These are phyloP conservation scores for Schlechtendalia chinensis DNA, from an alignment of 1,140 invertebrate genomes.

Conservation along the genomic window DNA sequence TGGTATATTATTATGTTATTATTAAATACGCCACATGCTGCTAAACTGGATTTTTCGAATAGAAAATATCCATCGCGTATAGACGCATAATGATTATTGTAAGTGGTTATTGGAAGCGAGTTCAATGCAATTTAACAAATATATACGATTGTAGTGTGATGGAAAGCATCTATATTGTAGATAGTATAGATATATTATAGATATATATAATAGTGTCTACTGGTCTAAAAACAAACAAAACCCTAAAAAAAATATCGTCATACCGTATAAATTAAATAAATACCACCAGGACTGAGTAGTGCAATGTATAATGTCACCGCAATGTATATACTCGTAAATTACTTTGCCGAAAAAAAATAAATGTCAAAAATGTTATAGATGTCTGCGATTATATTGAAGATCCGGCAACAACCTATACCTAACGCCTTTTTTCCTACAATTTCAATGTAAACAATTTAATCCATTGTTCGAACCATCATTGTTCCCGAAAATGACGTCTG, in stretches of 20 bases:
- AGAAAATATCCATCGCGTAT: neutral
- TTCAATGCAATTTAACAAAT: neutral
- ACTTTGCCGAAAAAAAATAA: neutral
- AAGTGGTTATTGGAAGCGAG: neutral
- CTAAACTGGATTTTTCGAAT: neutral
- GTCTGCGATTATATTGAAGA: neutral
- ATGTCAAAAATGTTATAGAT: neutral
- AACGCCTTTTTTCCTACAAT: neutral
- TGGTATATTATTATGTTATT: constrained; percentile 15
- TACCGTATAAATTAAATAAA: constrained; percentile 17
- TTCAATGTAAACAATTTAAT: constrained; percentile 27
- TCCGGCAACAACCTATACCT: no score
- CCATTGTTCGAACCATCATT: constrained; percentile 13
- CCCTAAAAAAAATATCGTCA: neutral
- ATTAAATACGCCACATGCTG: neutral
- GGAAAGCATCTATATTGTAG: neutral
- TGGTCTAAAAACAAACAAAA: neutral
- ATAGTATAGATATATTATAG: no score
- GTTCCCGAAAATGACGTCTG: neutral
- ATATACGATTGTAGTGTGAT: neutral
- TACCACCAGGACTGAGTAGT: no score
- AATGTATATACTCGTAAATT: neutral
- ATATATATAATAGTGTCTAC: neutral
- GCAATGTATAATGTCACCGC: no score
- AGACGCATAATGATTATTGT: neutral